These are phyloP conservation scores for Stichodactyla helianthus DNA, from an alignment of 64 coral and sea anemone genomes.

Conservation along the genomic window DNA sequence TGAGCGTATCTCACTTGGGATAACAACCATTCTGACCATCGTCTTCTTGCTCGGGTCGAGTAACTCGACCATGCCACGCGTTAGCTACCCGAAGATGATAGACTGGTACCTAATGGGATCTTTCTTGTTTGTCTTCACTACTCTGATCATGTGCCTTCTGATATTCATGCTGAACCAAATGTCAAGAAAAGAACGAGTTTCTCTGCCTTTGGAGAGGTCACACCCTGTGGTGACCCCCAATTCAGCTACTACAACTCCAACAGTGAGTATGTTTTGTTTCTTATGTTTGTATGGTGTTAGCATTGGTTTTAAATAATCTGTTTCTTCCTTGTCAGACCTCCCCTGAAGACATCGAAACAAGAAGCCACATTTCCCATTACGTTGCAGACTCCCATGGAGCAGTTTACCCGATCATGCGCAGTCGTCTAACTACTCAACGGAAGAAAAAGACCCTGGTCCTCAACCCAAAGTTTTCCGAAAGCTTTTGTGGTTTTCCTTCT, in stretches of 20 bases:
- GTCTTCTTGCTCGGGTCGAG: slow-evolving; percentile 85
- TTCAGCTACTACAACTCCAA: background rate
- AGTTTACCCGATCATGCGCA: slow-evolving; percentile 82
- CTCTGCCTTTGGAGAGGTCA: background rate
- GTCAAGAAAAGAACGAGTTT: slow-evolving; percentile 7
- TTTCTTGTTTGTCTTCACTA: slow-evolving; percentile 84
- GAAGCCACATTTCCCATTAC: slow-evolving; percentile 66
- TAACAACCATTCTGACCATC: slow-evolving; percentile 84
- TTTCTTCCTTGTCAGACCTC: slow-evolving; percentile 14
- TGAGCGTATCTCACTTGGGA: slow-evolving; percentile 84
- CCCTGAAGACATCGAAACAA: slow-evolving; percentile 45
- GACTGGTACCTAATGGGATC: slow-evolving; percentile 94
- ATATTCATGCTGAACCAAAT: slow-evolving; percentile 65
- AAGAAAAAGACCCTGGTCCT: slow-evolving; percentile 46
- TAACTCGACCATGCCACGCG: slow-evolving; percentile 90
- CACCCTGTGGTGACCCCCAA: background rate
- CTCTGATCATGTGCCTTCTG: slow-evolving; percentile 68
- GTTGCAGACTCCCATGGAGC: slow-evolving; percentile 79
- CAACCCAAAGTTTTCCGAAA: slow-evolving; percentile 50
- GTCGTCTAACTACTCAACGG: slow-evolving; percentile 15
- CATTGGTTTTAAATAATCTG: background rate
- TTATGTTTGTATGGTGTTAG: no score
- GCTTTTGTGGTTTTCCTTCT: slow-evolving; percentile 38
- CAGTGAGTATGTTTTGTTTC: background rate
- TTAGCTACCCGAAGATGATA: slow-evolving; percentile 84